Conservation (phyloP, 2,113 vertebrate species). For the Halcyon senegalensis region DNA sequence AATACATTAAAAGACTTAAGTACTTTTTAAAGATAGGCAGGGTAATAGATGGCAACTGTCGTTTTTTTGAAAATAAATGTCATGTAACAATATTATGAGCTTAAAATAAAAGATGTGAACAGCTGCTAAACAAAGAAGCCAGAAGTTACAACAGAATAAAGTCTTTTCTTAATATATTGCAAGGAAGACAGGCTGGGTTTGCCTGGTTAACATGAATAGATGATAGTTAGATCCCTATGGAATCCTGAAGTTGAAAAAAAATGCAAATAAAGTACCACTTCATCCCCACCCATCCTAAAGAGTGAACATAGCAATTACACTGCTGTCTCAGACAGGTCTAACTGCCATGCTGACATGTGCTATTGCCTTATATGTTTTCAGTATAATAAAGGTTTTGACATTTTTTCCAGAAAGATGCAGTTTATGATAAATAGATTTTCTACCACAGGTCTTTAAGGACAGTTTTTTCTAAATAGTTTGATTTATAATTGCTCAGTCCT, state of each 20-base stretch:
- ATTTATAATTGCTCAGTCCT: neutral
- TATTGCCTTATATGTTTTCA: neutral
- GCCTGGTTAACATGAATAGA: neutral
- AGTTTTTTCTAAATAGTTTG: neutral
- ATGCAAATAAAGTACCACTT: neutral
- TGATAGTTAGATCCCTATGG: neutral
- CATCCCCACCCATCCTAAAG: neutral
- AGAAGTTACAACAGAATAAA: neutral
- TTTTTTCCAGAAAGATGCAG: neutral
- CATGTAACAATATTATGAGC: neutral
- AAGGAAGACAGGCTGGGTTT: neutral
- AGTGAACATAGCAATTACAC: neutral
- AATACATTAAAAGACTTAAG: neutral
- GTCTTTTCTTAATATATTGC: neutral
- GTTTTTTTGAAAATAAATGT: constrained; percentile 7
- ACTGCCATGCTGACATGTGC: neutral
- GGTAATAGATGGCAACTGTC: neutral
- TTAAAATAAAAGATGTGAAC: neutral
- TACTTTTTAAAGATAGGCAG: neutral
- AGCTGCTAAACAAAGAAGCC: neutral
- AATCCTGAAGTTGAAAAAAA: neutral
- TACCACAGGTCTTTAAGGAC: neutral
- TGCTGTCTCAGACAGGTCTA: neutral
- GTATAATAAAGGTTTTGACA: neutral
- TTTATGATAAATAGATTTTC: neutral